These are phyloP conservation scores for Mallotus villosus DNA, from an alignment of 2,797 vertebrate genomes.

Conservation along the genomic window DNA sequence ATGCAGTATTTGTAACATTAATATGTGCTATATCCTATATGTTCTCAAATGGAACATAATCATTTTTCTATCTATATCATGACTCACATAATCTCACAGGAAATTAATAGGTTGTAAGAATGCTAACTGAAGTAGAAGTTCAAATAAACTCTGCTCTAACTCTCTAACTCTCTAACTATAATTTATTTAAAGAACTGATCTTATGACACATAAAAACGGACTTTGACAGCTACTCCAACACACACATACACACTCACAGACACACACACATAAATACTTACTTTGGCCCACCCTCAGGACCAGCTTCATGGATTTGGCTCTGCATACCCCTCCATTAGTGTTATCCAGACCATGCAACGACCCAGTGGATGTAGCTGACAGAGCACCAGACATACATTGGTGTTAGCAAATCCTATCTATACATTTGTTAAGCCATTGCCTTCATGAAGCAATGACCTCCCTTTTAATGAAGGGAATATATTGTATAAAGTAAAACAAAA, in stretches of 20 bases:
- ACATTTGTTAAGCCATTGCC: neutral
- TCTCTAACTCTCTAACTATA: too few species aligned
- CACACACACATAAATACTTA: constrained; percentile 69
- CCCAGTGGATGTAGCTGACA: constrained; percentile 93
- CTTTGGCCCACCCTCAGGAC: constrained; percentile 97
- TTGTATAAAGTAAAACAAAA: neutral
- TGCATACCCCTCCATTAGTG: constrained; percentile 90
- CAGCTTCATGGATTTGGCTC: constrained; percentile 96
- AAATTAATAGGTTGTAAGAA: too few species aligned
- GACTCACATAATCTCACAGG: too few species aligned
- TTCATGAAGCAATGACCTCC: neutral
- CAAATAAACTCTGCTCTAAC: too few species aligned
- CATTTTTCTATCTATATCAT: too few species aligned
- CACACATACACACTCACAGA: neutral
- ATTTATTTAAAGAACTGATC: too few species aligned
- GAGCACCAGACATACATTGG: constrained; percentile 15
- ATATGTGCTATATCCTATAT: too few species aligned
- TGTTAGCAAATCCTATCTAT: neutral
- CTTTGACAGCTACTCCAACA: neutral
- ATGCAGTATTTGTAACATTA: too few species aligned
- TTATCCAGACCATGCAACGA: constrained; percentile 91
- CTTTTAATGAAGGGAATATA: neutral
- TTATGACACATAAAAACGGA: too few species aligned
- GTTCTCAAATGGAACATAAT: too few species aligned
- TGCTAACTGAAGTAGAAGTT: too few species aligned